phyloP scores from a whole-genome alignment of 2,888 invertebrate genomes.

The Cremastinae sp. region DNA sequence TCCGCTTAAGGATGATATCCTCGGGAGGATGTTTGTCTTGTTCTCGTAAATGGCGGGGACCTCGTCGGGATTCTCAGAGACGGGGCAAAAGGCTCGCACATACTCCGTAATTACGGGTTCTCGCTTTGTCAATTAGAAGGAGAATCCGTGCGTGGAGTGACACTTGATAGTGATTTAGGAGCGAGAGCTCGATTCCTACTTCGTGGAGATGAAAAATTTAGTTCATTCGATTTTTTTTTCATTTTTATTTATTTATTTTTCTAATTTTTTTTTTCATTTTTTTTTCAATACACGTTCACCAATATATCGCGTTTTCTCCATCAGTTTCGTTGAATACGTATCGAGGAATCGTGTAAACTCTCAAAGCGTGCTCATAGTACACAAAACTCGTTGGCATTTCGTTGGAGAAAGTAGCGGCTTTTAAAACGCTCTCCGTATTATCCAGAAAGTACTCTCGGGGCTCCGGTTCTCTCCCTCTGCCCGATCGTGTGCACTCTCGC shows the following conservation, averaged over 20 bases:
- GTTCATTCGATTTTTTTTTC: too few relatives aligned
- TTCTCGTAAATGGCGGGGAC: slow-evolving; percentile 4
- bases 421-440: slow-evolving; percentile 63
- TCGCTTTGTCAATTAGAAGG: slow-evolving; percentile 68
- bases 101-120: slow-evolving; percentile 63
- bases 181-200: slow-evolving; percentile 6
- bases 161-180: slow-evolving; percentile 71
- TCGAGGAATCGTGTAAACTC: slow-evolving; percentile 1
- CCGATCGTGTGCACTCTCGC: slow-evolving; percentile 8
- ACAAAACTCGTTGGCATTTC: slow-evolving; percentile 76
- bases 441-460: slow-evolving; percentile 32
- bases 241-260: too few relatives aligned
- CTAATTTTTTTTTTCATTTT: too few relatives aligned
- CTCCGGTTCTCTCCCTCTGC: slow-evolving; percentile 20
- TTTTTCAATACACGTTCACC: too few relatives aligned
- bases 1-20: too few relatives aligned
- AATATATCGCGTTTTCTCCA: too few relatives aligned
- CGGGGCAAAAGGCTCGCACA: slow-evolving; percentile 57
- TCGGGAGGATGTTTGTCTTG: too few relatives aligned
- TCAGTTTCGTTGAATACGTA: slow-evolving; percentile 1
- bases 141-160: slow-evolving; percentile 62
- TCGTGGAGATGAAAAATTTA: too few relatives aligned
- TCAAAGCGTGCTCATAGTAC: slow-evolving; percentile 30
- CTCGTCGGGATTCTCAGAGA: neutral
- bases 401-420: slow-evolving; percentile 76